A percentile compares a stretch with the other conserved stretches of the same genome.
phyloP scores from a whole-genome alignment of 2,888 invertebrate species.

The Volucella bombylans region DNA sequence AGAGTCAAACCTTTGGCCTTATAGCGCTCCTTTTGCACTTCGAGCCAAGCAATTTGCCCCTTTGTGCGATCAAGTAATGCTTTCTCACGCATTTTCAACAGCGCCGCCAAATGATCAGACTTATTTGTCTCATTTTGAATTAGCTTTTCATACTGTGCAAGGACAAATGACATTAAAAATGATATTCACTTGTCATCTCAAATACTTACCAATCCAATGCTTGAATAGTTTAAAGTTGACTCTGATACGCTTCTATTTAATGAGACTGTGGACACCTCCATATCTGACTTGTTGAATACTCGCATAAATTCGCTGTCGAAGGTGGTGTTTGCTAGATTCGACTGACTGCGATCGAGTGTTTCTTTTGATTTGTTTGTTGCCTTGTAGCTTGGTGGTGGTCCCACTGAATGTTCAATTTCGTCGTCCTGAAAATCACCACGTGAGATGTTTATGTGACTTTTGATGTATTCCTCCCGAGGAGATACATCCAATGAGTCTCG shows the following conservation, averaged over 20 bases:
- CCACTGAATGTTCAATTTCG: slow-evolving; percentile 22
- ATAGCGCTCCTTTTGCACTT: slow-evolving; percentile 86
- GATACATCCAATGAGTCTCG: slow-evolving; percentile 55
- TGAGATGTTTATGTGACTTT: slow-evolving; percentile 75
- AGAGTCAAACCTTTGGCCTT: slow-evolving; percentile 84
- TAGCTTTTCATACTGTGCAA: slow-evolving; percentile 85
- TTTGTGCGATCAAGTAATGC: slow-evolving; percentile 87
- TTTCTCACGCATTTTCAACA: slow-evolving; percentile 87
- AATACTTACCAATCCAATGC: slow-evolving; percentile 78
- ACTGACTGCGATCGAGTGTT: slow-evolving; percentile 1
- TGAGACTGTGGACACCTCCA: slow-evolving; percentile 74
- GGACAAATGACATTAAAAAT: slow-evolving; percentile 9
- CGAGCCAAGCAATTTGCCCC: slow-evolving; percentile 86
- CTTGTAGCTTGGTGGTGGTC: slow-evolving; percentile 72
- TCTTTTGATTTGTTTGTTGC: slow-evolving; percentile 28
- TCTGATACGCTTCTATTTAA: slow-evolving; percentile 76
- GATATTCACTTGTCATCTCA: neutral
- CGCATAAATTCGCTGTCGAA: slow-evolving; percentile 77
- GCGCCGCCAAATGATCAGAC: slow-evolving; percentile 86
- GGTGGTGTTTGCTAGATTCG: slow-evolving; percentile 47
- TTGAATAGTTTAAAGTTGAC: slow-evolving; percentile 78
- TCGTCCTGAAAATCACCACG: slow-evolving; percentile 75
- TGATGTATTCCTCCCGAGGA: slow-evolving; percentile 64
- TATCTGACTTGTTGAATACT: slow-evolving; percentile 77
- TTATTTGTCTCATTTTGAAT: slow-evolving; percentile 87